Evolutionary conservation across 2,797 vertebrate genomes (phyloP).

Genomic region (Poecilia gillii): DNA sequence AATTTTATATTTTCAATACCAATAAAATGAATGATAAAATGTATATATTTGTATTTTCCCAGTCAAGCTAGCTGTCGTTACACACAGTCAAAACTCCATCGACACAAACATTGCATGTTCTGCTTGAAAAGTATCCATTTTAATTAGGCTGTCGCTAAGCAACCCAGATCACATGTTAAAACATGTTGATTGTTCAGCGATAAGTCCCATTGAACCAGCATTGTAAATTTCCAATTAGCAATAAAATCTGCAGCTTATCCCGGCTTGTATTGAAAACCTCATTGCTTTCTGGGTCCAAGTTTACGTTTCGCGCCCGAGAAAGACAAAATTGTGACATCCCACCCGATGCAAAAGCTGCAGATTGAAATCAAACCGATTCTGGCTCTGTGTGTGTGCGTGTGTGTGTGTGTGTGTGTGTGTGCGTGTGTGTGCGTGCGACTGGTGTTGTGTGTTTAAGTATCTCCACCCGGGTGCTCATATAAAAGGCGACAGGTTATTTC

Average conservation of each 20-base stretch:
- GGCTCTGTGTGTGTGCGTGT: neutral
- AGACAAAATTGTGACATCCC: neutral
- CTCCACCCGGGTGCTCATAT: neutral
- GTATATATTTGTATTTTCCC: neutral
- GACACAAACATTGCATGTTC: neutral
- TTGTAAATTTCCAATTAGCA: neutral
- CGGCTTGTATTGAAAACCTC: neutral
- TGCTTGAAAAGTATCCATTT: neutral
- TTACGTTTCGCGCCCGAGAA: neutral
- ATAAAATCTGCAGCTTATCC: neutral
- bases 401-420: too few relatives aligned
- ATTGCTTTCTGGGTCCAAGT: neutral
- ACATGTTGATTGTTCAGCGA: neutral
- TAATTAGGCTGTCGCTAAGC: neutral
- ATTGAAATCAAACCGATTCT: neutral
- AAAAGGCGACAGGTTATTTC: conserved; percentile 19
- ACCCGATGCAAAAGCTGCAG: neutral
- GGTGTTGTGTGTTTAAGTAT: neutral
- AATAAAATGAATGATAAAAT: neutral
- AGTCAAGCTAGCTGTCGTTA: neutral
- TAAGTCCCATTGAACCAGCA: neutral
- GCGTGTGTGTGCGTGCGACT: neutral
- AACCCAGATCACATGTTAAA: neutral
- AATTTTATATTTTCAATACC: too few relatives aligned
- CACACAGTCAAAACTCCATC: neutral